A percentile compares a stretch with the other conserved stretches of the same genome.
These are phyloP conservation scores for Cephalotes varians DNA, from an alignment of 2,888 invertebrate genomes.

Conservation along the genomic window DNA sequence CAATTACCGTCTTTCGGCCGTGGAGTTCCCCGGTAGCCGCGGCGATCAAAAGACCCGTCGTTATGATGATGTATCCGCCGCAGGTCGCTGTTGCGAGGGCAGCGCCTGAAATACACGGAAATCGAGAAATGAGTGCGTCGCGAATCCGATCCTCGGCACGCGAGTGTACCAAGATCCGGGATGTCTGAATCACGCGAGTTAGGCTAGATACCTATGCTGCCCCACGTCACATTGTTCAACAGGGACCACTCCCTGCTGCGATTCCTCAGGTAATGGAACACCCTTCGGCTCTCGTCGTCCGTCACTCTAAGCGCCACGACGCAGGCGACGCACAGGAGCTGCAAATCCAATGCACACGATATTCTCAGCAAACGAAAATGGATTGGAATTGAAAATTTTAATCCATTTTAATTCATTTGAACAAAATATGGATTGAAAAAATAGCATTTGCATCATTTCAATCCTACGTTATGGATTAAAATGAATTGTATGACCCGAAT, in stretches of 20 bases:
- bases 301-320: slow-evolving; percentile 90
- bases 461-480: too few species aligned
- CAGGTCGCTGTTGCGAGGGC: slow-evolving; percentile 84
- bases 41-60: slow-evolving; percentile 89
- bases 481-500: too few species aligned
- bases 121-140: slow-evolving; percentile 18
- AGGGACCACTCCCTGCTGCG: slow-evolving; percentile 92
- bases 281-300: slow-evolving; percentile 90
- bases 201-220: slow-evolving; percentile 86
- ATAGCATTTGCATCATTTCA: too few species aligned
- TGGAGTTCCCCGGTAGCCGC: slow-evolving; percentile 89
- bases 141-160: neutral
- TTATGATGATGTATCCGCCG: slow-evolving; percentile 90
- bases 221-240: slow-evolving; percentile 91
- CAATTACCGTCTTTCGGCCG: slow-evolving; percentile 87
- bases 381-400: too few species aligned
- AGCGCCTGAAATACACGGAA: slow-evolving; percentile 77
- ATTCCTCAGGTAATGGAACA: slow-evolving; percentile 90
- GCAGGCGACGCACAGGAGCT: slow-evolving; percentile 90
- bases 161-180: neutral
- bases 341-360: slow-evolving; percentile 56
- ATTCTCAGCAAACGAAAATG: too few species aligned
- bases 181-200: slow-evolving; percentile 20
- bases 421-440: too few species aligned
- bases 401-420: too few species aligned